These are phyloP conservation scores for Rhynchopsitta pachyrhyncha DNA, from an alignment of 2,113 vertebrate genomes.

Conservation along the genomic window DNA sequence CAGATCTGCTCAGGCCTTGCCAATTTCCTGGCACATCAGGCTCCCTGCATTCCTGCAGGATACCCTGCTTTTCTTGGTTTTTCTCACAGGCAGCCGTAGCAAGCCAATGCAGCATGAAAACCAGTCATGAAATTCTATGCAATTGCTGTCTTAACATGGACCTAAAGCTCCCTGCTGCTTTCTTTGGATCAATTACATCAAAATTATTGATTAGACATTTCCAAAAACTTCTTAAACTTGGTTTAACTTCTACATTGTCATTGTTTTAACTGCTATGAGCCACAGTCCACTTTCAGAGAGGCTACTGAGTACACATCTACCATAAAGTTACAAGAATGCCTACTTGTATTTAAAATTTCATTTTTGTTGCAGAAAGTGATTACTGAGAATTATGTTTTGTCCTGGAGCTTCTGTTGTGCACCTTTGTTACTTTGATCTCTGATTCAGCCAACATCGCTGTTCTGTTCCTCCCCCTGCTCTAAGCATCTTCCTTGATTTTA, in stretches of 20 bases:
- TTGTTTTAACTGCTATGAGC: neutral
- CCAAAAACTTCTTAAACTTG: neutral
- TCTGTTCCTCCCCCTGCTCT: neutral
- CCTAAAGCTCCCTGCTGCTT: neutral
- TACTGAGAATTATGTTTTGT: neutral
- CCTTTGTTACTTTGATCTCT: neutral
- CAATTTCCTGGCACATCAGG: rapidly evolving
- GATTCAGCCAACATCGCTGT: neutral
- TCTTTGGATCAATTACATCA: neutral
- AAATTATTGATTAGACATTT: neutral
- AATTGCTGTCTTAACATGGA: neutral
- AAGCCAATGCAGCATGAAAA: neutral
- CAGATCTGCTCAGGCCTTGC: neutral
- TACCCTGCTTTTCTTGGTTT: neutral
- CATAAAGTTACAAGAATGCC: neutral
- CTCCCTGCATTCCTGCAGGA: neutral
- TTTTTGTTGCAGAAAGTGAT: neutral
- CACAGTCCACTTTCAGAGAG: neutral
- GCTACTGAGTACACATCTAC: neutral
- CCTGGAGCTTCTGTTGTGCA: neutral
- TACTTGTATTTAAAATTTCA: neutral
- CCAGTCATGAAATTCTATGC: neutral
- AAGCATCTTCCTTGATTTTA: neutral
- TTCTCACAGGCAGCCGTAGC: neutral
- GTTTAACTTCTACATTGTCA: neutral